phyloP scores from a whole-genome alignment of 2,797 vertebrate species.

The Lacerta bilineata region DNA sequence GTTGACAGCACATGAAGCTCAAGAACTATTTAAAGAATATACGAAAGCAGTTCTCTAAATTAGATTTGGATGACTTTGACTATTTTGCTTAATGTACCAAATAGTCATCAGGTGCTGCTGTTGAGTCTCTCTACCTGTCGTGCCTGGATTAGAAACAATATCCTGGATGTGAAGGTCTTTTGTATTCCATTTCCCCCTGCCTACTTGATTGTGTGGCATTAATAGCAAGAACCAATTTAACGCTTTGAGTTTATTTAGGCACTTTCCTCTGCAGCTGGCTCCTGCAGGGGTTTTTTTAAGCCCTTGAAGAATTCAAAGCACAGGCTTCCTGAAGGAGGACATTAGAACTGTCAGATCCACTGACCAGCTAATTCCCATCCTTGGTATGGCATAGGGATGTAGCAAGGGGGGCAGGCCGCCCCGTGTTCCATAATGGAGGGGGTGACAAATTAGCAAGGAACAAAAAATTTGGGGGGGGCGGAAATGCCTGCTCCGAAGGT shows the following conservation, averaged over 20 bases:
- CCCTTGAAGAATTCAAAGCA: conserved; percentile 21
- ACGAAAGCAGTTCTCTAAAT: conserved; percentile 35
- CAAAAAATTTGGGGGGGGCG: too few relatives aligned
- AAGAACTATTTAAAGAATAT: conserved; percentile 10
- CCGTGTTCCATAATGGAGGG: too few relatives aligned
- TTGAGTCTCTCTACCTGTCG: conserved; percentile 33
- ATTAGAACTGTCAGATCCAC: neutral
- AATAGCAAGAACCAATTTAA: conserved; percentile 47
- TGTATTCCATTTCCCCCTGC: conserved; percentile 33
- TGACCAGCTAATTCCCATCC: neutral
- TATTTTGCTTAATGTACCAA: conserved; percentile 47
- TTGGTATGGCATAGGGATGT: neutral
- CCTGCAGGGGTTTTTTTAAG: neutral
- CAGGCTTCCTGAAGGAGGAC: conserved; percentile 10
- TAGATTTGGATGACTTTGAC: conserved; percentile 39
- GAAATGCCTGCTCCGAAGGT: too few relatives aligned
- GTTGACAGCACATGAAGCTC: conserved; percentile 27
- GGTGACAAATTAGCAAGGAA: too few relatives aligned
- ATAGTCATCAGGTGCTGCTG: conserved; percentile 35
- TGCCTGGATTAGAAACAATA: conserved; percentile 35
- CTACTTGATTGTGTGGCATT: conserved; percentile 39
- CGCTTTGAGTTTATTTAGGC: conserved; percentile 34
- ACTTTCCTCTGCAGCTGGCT: conserved; percentile 5
- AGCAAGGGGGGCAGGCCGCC: too few relatives aligned
- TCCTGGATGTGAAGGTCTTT: conserved; percentile 34